Percentiles rank a stretch among this genome's conserved stretches.
Evolutionary conservation across 2,113 vertebrate genomes (phyloP).

Genomic region (Cottus gobio): DNA sequence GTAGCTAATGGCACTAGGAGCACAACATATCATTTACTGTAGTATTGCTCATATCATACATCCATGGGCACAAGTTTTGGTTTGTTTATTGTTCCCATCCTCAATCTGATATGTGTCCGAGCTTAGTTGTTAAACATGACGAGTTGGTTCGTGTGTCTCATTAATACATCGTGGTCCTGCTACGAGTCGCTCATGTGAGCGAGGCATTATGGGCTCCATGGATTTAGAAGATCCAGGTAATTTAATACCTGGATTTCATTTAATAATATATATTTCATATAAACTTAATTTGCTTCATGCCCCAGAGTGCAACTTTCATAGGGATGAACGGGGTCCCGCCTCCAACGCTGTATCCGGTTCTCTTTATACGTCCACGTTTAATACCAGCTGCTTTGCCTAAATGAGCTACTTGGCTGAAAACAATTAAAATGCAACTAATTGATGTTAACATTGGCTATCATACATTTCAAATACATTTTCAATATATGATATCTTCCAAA

Average conservation of each 20-base stretch:
- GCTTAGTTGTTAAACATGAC: neutral
- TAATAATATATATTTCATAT: neutral
- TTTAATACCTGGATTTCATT: neutral
- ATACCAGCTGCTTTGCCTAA: neutral
- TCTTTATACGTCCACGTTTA: neutral
- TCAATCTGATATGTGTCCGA: neutral
- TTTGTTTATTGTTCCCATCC: neutral
- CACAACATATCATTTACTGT: neutral
- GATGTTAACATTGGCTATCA: neutral
- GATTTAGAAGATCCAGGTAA: neutral
- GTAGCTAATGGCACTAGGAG: neutral
- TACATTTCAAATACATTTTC: constrained; percentile 2
- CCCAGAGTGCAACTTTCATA: neutral
- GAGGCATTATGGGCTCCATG: neutral
- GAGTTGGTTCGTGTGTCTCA: neutral
- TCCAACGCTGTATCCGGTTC: neutral
- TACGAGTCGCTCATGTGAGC: neutral
- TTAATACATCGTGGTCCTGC: neutral
- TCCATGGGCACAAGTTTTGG: neutral
- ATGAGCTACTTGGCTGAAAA: neutral
- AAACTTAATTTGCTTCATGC: neutral
- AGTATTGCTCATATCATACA: neutral
- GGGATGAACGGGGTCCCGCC: neutral
- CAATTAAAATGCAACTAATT: neutral
- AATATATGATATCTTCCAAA: neutral